A percentile compares a stretch with the other conserved stretches of the same genome.
Conservation (phyloP, 2,888 invertebrate genomes). For the Dryococelus australis region DNA sequence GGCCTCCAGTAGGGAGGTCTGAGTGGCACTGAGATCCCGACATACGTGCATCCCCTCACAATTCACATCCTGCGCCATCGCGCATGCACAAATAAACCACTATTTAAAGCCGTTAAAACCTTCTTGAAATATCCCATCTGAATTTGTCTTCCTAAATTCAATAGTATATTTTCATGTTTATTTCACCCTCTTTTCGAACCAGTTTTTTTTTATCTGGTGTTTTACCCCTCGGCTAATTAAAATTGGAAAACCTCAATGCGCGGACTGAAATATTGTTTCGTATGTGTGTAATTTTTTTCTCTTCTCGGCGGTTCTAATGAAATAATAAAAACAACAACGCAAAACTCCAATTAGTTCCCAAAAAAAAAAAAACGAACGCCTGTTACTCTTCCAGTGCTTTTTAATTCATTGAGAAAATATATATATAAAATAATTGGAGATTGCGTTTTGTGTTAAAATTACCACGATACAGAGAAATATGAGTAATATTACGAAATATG, state of each 20-base stretch:
- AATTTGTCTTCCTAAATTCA: not conserved
- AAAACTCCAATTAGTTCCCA: not conserved
- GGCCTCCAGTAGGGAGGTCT: not conserved
- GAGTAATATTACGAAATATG: too few species aligned
- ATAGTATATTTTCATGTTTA: not conserved
- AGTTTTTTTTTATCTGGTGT: not conserved
- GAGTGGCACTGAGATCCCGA: not conserved
- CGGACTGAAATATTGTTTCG: not conserved
- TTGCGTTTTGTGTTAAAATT: too few species aligned
- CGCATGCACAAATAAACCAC: not conserved
- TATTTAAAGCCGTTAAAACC: not conserved
- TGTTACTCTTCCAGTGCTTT: too few species aligned
- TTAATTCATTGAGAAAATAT: too few species aligned
- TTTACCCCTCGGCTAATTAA: not conserved
- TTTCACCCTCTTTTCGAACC: not conserved
- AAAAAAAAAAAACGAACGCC: too few species aligned
- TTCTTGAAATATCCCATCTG: not conserved
- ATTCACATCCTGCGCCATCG: not conserved
- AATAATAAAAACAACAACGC: not conserved
- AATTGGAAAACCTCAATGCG: not conserved
- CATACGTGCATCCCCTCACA: not conserved
- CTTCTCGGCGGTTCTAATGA: not conserved
- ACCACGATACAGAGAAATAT: too few species aligned
- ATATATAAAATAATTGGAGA: too few species aligned
- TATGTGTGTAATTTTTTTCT: not conserved